These are phyloP conservation scores for Forbesichthys papilliferus DNA, from an alignment of 2,113 vertebrate genomes.

Conservation along the genomic window DNA sequence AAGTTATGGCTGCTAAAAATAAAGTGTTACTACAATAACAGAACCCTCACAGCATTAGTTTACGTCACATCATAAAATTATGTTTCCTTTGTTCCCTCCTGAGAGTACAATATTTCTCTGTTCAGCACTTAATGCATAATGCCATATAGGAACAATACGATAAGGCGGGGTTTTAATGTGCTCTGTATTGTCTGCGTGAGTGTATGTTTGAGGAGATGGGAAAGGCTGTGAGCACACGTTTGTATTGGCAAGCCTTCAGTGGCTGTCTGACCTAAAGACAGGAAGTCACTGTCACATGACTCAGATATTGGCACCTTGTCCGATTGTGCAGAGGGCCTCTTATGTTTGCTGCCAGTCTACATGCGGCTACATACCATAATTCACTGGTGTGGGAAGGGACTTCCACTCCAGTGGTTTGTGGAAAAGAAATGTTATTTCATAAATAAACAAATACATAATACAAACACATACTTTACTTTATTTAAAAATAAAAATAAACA, in stretches of 20 bases:
- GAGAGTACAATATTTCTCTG: background rate
- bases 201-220: constrained; percentile 62
- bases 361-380: constrained; percentile 30
- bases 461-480: too few species aligned
- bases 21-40: background rate
- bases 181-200: constrained; percentile 24
- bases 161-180: constrained; percentile 6
- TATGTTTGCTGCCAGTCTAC: constrained; percentile 69
- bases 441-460: too few species aligned
- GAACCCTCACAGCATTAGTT: background rate
- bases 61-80: background rate
- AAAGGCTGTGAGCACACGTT: constrained; percentile 60
- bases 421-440: too few species aligned
- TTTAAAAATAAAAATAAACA: background rate
- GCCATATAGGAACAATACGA: background rate
- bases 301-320: constrained; percentile 77
- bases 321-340: constrained; percentile 63
- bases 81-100: background rate
- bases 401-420: too few species aligned
- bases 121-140: background rate
- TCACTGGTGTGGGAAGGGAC: constrained; percentile 6
- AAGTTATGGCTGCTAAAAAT: background rate
- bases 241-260: constrained; percentile 75
- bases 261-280: constrained; percentile 67
- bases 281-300: constrained; percentile 78